phyloP scores from a whole-genome alignment of 1,140 invertebrate genomes.

The Mamestra configurata region DNA sequence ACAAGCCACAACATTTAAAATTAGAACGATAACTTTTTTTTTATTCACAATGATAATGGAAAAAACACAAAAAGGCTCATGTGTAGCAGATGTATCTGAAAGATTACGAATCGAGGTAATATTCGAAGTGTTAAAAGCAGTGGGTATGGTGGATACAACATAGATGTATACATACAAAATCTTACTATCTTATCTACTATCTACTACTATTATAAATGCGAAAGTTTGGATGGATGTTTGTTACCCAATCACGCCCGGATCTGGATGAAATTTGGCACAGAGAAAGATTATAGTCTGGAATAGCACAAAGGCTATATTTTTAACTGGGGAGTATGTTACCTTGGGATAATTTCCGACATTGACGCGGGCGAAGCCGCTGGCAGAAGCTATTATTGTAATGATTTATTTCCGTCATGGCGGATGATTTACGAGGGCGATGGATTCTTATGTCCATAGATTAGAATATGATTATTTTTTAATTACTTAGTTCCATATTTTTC shows the following conservation, averaged over 20 bases:
- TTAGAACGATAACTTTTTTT: not conserved
- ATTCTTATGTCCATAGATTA: not conserved
- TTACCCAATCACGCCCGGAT: too few relatives aligned
- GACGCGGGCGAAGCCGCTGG: too few relatives aligned
- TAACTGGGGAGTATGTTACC: too few relatives aligned
- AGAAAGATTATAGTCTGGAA: too few relatives aligned
- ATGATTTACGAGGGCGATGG: slow-evolving; percentile 21
- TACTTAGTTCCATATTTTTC: not conserved
- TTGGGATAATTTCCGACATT: too few relatives aligned
- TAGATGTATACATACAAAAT: not conserved
- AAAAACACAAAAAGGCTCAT: not conserved
- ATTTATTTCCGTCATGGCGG: not conserved
- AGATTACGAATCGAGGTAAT: slow-evolving; percentile 20
- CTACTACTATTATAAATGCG: too few relatives aligned
- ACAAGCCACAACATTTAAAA: not conserved
- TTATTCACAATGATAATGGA: not conserved
- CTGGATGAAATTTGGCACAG: too few relatives aligned
- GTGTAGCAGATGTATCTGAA: slow-evolving; percentile 7
- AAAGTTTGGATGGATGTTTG: too few relatives aligned
- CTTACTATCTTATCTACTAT: too few relatives aligned
- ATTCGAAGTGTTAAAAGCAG: slow-evolving; percentile 21
- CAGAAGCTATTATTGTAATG: not conserved
- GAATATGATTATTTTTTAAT: not conserved
- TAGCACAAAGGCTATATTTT: too few relatives aligned
- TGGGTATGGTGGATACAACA: not conserved